Conservation (phyloP, 2,888 invertebrate species). For the Laothoe populi region DNA sequence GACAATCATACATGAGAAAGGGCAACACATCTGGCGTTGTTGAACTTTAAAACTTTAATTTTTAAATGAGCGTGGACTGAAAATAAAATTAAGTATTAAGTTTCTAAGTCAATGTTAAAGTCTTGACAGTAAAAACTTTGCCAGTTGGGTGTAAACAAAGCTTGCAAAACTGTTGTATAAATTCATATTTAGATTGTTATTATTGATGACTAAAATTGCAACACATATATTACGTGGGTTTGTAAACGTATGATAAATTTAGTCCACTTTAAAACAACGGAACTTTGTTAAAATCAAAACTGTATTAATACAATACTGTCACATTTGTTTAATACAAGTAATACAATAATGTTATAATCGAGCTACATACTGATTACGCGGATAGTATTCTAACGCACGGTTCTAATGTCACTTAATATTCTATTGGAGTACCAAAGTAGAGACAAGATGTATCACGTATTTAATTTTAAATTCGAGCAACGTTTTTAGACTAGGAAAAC, state of each 20-base stretch:
- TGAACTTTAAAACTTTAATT: not conserved
- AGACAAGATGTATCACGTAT: not conserved
- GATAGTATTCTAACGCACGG: no score
- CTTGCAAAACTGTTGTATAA: not conserved
- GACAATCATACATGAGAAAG: no score
- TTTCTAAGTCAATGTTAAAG: constrained; percentile 4
- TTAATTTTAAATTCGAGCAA: constrained; percentile 10
- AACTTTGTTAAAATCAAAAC: no score
- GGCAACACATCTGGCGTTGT: no score
- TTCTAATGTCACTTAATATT: not conserved
- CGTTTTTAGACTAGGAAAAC: constrained; percentile 22
- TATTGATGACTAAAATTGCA: no score
- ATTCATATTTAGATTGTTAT: no score
- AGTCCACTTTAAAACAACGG: no score
- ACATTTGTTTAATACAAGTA: no score
- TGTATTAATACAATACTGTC: no score
- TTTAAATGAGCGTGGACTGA: not conserved
- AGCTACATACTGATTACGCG: not conserved
- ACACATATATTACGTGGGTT: no score
- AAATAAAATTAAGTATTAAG: not conserved
- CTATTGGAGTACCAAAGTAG: not conserved
- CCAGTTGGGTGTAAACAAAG: not conserved
- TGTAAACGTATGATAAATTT: no score
- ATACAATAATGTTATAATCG: no score
- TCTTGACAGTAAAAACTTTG: not conserved